Percentiles rank a stretch among this genome's conserved stretches.
Evolutionary conservation across 2,888 invertebrate species (phyloP).

Genomic region (Drosophila fungiperda): DNA sequence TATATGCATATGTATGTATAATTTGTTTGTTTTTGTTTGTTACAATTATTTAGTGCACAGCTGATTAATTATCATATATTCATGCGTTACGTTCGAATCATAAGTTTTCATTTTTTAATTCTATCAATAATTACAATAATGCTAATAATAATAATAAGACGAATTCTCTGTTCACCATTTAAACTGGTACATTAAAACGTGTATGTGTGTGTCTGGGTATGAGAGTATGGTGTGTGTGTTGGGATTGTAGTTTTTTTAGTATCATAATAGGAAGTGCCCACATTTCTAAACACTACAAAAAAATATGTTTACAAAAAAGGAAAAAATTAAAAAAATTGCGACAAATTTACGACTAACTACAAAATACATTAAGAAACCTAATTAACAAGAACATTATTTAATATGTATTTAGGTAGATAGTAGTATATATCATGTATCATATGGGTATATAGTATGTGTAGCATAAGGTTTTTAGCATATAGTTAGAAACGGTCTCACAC

Average conservation of each 20-base stretch:
- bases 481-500: slow-evolving; percentile 48
- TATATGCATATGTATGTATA: slow-evolving; percentile 19
- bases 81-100: slow-evolving; percentile 41
- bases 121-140: slow-evolving; percentile 27
- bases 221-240: background rate
- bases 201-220: background rate
- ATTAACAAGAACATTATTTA: slow-evolving; percentile 64
- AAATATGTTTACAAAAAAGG: slow-evolving; percentile 16
- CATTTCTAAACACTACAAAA: slow-evolving; percentile 33
- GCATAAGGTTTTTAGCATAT: slow-evolving; percentile 33
- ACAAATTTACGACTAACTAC: slow-evolving; percentile 61
- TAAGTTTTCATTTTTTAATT: slow-evolving; percentile 2
- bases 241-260: slow-evolving; percentile 34
- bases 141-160: slow-evolving; percentile 30
- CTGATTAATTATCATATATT: slow-evolving; percentile 52
- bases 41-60: slow-evolving; percentile 63
- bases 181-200: slow-evolving; percentile 40
- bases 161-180: slow-evolving; percentile 21
- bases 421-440: slow-evolving; percentile 17
- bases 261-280: slow-evolving; percentile 61
- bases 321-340: slow-evolving; percentile 24
- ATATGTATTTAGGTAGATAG: slow-evolving; percentile 47
- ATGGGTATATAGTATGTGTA: slow-evolving; percentile 19
- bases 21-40: slow-evolving; percentile 27
- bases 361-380: slow-evolving; percentile 75